A percentile compares a stretch with the other conserved stretches of the same genome.
phyloP scores from a whole-genome alignment of 2,888 invertebrate genomes.

The Acronicta psi region DNA sequence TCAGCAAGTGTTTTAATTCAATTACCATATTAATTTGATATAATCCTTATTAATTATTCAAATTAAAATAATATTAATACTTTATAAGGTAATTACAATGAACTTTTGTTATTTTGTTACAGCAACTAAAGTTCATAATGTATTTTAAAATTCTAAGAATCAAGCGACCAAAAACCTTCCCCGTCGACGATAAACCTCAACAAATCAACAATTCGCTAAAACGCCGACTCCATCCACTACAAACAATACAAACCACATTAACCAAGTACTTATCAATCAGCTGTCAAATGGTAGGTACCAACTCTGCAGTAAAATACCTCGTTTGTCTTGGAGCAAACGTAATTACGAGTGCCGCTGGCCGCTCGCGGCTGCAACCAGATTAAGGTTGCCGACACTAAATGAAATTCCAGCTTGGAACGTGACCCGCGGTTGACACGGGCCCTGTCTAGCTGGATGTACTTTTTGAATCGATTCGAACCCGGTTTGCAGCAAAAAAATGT shows the following conservation, averaged over 20 bases:
- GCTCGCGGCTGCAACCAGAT: constrained; percentile 55
- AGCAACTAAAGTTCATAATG: too few species aligned
- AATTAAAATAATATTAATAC: too few species aligned
- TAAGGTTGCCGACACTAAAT: constrained; percentile 67
- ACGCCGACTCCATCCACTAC: background rate
- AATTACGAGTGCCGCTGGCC: constrained; percentile 40
- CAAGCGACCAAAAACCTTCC: background rate
- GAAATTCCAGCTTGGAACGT: constrained; percentile 65
- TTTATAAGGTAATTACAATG: too few species aligned
- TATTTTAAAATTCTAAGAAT: background rate
- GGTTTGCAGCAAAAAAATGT: background rate
- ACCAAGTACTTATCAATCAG: constrained; percentile 47
- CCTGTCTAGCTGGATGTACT: constrained; percentile 19
- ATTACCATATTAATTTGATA: too few species aligned
- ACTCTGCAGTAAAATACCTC: constrained; percentile 44
- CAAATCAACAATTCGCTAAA: constrained; percentile 1
- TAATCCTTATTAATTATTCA: too few species aligned
- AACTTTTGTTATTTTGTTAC: too few species aligned
- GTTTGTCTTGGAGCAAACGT: constrained; percentile 55
- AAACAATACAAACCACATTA: constrained; percentile 23
- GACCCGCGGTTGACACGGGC: constrained; percentile 52
- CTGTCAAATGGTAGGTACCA: constrained; percentile 49
- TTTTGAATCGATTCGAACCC: constrained; percentile 23
- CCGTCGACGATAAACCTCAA: background rate
- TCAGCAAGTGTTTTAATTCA: too few species aligned